Evolutionary conservation across 2,113 vertebrate genomes (phyloP), one percentile per base, ranked within the genome.

Genomic region (Osmerus eperlanus): DNA sequence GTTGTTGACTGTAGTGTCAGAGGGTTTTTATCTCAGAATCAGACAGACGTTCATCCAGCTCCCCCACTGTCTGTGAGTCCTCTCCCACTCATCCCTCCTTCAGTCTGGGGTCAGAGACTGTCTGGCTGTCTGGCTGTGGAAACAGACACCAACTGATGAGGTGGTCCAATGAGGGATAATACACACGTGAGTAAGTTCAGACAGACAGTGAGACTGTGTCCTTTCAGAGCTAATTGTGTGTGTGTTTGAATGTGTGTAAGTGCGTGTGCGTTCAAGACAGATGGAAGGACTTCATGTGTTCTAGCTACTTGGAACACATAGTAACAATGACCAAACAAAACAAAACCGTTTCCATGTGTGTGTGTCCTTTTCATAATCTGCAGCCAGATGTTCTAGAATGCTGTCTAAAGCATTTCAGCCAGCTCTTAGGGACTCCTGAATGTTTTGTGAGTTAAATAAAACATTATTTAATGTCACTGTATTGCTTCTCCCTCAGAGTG

Each of bases 131-230:
- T 62, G 47, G 32, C 36, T 76, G 36, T 58, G 47, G 72, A 70
- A 82, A 62, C 64, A 81, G 78, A 85, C 70, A 74, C 72, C 70
- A 67, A 77, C 77, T 81, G 71, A 65, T 16, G 16, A 53, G 62
- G 54, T 54, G 65, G 78, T 54, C 23, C 19, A 14, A 59, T 82
- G 81, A 81, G 41, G 9, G 9, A 68, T 85, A 63, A 65, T 60
- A 67, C 68, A 60, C 58, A 47, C 58, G 29, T 71, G 72, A 74
- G 65, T 67, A 55, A 65, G 63, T 78, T 59, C 80, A 70, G 70
- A 62, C 60, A 41, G 58, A 25, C 19, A 41, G 25, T 58, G 58
- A 58, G 52, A 71, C 32, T 41, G 47, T 19, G 67, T 56, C 36
- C 61, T 65, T 66, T 70, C 64, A 59, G 55, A 32, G 41, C 64